A percentile compares a stretch with the other conserved stretches of the same genome.
These are phyloP conservation scores for Columbina picui DNA, from an alignment of 2,113 vertebrate genomes.

Conservation along the genomic window DNA sequence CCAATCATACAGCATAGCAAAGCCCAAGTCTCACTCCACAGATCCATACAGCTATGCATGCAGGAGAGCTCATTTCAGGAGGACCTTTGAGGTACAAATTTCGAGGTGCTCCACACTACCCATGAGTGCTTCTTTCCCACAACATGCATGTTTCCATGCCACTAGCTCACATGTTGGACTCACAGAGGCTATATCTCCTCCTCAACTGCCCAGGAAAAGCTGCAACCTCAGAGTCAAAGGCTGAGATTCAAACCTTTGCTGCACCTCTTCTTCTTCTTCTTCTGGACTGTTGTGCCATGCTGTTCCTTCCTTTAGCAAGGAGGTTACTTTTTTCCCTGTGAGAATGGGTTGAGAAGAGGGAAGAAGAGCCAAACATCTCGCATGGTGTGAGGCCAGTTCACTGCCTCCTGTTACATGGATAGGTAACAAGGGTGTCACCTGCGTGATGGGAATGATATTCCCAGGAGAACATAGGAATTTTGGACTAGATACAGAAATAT, in stretches of 20 bases:
- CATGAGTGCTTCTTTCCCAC: neutral
- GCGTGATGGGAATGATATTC: neutral
- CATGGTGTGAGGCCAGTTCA: neutral
- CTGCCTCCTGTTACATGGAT: neutral
- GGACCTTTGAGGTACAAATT: neutral
- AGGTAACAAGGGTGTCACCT: neutral
- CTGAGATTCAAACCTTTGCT: neutral
- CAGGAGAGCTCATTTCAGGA: neutral
- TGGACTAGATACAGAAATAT: neutral
- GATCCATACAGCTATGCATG: neutral
- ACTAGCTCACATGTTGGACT: neutral
- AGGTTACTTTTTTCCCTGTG: neutral
- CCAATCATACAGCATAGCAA: neutral
- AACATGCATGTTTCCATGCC: neutral
- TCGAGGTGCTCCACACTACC: neutral
- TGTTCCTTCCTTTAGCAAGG: neutral
- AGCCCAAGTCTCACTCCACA: neutral
- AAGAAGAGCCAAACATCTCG: neutral
- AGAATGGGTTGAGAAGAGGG: neutral
- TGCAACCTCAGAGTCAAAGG: neutral
- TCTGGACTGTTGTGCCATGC: neutral
- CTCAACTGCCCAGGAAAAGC: neutral
- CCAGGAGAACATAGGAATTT: neutral
- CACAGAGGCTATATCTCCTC: neutral
- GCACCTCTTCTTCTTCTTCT: neutral